Evolutionary conservation across 1,140 invertebrate genomes (phyloP).

Genomic region (Pectinophora gossypiella): DNA sequence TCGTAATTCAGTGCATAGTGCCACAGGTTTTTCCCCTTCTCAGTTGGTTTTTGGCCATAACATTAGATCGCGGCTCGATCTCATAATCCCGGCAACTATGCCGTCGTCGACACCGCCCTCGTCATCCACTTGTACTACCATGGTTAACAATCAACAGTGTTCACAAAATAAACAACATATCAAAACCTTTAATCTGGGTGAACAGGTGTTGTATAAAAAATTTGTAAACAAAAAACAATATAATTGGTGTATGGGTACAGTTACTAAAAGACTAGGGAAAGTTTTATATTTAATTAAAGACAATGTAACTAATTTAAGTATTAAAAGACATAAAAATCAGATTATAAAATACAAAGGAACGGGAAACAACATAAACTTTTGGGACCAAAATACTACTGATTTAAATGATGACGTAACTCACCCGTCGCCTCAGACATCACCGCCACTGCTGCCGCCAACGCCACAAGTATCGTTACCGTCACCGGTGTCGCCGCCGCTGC

Average conservation of each 20-base stretch:
- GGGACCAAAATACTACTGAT: background rate
- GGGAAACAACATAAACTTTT: background rate
- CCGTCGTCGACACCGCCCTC: too few species aligned
- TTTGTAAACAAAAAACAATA: too few species aligned
- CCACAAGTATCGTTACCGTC: background rate
- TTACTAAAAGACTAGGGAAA: background rate
- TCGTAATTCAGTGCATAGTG: too few species aligned
- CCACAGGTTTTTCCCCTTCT: too few species aligned
- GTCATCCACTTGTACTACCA: background rate
- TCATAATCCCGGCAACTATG: too few species aligned
- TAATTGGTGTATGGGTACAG: background rate
- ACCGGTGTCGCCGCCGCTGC: background rate
- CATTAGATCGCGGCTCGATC: too few species aligned
- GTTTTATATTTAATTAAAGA: conserved; percentile 4
- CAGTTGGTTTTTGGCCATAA: too few species aligned
- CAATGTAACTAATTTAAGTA: background rate
- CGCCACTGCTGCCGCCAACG: background rate
- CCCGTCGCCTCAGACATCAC: background rate
- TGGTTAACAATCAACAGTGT: background rate
- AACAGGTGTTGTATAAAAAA: too few species aligned
- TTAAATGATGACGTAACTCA: background rate
- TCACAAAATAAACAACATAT: background rate
- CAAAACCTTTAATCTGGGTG: background rate
- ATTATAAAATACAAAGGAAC: background rate
- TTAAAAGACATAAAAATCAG: conserved; percentile 2